Evolutionary conservation across 2,888 invertebrate species (phyloP), one percentile per base, ranked within the genome.

Genomic region (Ichneumoninae sp.): DNA sequence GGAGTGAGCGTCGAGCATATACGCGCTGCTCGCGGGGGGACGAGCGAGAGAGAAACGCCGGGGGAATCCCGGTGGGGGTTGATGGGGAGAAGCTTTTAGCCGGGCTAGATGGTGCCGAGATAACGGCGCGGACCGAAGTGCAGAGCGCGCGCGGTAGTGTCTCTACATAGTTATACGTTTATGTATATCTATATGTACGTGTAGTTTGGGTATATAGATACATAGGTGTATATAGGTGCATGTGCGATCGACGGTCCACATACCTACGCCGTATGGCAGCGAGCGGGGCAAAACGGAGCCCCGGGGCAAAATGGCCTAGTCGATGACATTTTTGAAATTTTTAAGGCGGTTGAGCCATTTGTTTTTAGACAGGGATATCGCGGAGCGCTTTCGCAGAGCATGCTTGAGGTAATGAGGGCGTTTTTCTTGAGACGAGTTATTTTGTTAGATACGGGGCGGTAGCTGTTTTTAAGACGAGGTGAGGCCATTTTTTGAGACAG

Each of bases 41-140:
- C 16, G 22, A 57, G 74, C 13, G 44, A 26, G 62, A 47, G 62
- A 62, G 62, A 30, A 83, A 74, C 50, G 40, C 44, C 16, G 50
- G 84, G 82, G 80, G 82, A 82, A 79, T 71, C 82, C 82, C 82
- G 84, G 84, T 85, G 87, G 86, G 83, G 86, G 90, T 92, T 93
- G 92, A 93, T 92, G 93, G 86, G 87, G 86, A 87, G 87, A 87
- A 87, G 93, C 93, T 93, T 93, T 93, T 93, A 93, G 93, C 92
- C 92, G 89, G 91, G 93, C 91, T 93, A 93, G 93, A 93, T 93
- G 93, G 93, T 93, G 93, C 93, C 91, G 93, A 93, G 93, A 93
- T 93, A 93, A 93, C 93, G 92, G 91, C 91, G 88, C 90, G 84
- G 76, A 89, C 90, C 89, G 88, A 91, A 92, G 92, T 91, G 91